Evolutionary conservation across 1,140 invertebrate species (phyloP).

Genomic region (Hycleus phaleratus): DNA sequence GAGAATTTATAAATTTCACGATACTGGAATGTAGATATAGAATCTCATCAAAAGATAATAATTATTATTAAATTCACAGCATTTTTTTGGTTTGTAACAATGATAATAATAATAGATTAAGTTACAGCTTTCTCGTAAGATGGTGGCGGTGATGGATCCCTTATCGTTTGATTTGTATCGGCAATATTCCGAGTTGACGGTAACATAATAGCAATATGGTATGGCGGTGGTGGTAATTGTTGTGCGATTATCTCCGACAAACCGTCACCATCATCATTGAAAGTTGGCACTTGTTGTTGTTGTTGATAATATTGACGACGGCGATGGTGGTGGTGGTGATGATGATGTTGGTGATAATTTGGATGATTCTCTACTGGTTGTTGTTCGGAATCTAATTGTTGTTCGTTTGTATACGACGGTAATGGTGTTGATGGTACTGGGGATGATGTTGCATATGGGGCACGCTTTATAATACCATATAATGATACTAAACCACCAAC

Average conservation of each 20-base stretch:
- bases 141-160: conserved; percentile 52
- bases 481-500: conserved; percentile 52
- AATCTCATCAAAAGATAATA: no score
- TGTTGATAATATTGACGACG: not conserved
- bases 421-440: not conserved
- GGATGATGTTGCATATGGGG: conserved; percentile 12
- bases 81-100: no score
- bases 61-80: no score
- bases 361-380: not conserved
- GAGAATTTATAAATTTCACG: no score
- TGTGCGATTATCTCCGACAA: conserved; percentile 12
- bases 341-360: not conserved
- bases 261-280: not conserved
- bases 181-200: conserved; percentile 41
- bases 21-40: no score
- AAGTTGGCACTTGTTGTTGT: not conserved
- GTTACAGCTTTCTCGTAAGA: conserved; percentile 57
- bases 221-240: conserved; percentile 48
- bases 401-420: not conserved
- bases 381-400: not conserved
- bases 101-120: conserved; percentile 31
- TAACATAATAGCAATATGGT: conserved; percentile 59
- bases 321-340: not conserved
- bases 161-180: conserved; percentile 35
- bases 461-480: conserved; percentile 30